These are phyloP conservation scores for Laterallus jamaicensis DNA, from an alignment of 2,113 vertebrate species.

Conservation along the genomic window DNA sequence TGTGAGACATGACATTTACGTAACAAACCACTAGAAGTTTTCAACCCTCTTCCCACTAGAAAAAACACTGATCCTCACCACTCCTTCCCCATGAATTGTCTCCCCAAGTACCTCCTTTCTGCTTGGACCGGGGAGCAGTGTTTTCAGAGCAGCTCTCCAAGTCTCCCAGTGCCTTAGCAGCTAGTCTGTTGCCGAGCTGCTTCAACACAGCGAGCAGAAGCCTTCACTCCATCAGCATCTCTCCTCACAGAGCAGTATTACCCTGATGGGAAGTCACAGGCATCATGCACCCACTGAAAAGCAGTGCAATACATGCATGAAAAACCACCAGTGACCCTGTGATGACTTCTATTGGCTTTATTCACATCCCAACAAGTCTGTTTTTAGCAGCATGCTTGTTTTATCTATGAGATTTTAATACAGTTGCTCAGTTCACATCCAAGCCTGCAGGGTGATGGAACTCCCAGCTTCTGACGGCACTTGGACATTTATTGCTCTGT, in stretches of 20 bases:
- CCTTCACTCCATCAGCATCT: neutral
- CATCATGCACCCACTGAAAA: neutral
- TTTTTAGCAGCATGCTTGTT: neutral
- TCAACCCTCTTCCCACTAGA: neutral
- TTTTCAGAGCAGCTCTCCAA: neutral
- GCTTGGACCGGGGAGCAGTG: neutral
- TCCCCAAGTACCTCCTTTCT: neutral
- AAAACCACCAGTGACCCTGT: neutral
- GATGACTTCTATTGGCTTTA: neutral
- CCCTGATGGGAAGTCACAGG: neutral
- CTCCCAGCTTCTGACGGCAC: neutral
- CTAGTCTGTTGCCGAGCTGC: neutral
- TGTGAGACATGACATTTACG: neutral
- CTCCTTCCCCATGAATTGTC: neutral
- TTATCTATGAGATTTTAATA: neutral
- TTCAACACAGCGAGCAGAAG: neutral
- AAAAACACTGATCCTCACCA: neutral
- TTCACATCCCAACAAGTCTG: neutral
- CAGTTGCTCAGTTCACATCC: neutral
- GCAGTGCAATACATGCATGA: neutral
- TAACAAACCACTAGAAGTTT: neutral
- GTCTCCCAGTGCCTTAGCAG: neutral
- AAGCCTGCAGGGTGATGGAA: neutral
- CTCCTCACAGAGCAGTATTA: neutral
- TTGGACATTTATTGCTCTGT: neutral